Percentiles rank a stretch among this genome's conserved stretches.
These are phyloP conservation scores for Hyperoplus immaculatus DNA, from an alignment of 2,797 vertebrate genomes.

Conservation along the genomic window DNA sequence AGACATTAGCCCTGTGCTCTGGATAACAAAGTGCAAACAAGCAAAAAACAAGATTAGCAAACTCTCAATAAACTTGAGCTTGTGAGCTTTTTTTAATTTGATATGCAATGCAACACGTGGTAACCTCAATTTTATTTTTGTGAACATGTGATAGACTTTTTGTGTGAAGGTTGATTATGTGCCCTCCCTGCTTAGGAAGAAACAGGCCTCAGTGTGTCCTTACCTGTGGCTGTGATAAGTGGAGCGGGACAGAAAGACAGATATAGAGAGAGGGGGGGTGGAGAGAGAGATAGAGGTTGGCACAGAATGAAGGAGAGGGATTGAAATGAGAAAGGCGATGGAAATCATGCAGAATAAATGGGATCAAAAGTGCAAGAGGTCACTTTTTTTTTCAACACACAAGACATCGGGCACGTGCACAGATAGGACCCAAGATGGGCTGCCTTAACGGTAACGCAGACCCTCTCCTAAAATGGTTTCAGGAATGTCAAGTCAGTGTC, in stretches of 20 bases:
- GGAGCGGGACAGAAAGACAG: slow-evolving; percentile 59
- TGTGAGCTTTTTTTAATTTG: neutral
- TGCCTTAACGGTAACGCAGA: too few relatives aligned
- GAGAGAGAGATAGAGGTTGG: neutral
- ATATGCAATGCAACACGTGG: neutral
- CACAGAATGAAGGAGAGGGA: neutral
- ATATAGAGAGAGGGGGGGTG: neutral
- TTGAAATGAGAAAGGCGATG: neutral
- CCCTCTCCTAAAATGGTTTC: too few relatives aligned
- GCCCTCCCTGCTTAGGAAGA: slow-evolving; percentile 63
- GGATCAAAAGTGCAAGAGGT: slow-evolving; percentile 32
- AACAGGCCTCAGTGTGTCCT: slow-evolving; percentile 53
- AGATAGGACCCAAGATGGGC: too few relatives aligned
- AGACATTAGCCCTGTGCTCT: slow-evolving; percentile 5
- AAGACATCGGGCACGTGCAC: neutral
- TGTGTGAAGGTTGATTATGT: slow-evolving; percentile 29
- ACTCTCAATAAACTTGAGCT: slow-evolving; percentile 16
- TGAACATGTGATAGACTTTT: slow-evolving; percentile 23
- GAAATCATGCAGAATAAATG: slow-evolving; percentile 6
- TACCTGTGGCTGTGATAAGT: slow-evolving; percentile 69
- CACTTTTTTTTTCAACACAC: slow-evolving; percentile 12
- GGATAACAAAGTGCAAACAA: slow-evolving; percentile 49
- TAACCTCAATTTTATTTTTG: neutral
- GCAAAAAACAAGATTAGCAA: slow-evolving; percentile 28
- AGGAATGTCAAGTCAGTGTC: too few relatives aligned